A percentile compares a stretch with the other conserved stretches of the same genome.
phyloP scores from a whole-genome alignment of 2,113 vertebrate genomes.

The Etia nguti region DNA sequence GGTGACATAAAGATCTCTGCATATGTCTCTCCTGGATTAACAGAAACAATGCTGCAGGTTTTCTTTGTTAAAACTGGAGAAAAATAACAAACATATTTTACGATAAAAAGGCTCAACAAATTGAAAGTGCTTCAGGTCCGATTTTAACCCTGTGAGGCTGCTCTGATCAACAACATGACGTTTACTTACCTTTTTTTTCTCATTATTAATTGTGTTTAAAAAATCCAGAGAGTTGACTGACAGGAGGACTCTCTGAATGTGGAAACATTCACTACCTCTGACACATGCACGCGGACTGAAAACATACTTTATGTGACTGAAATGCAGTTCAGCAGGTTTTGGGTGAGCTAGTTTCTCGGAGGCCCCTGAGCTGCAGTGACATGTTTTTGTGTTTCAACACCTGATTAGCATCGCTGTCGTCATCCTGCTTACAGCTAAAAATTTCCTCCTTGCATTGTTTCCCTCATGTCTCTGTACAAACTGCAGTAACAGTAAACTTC shows the following conservation, averaged over 20 bases:
- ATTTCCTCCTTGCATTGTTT: background rate
- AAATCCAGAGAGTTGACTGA: background rate
- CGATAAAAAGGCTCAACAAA: no score
- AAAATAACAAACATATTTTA: background rate
- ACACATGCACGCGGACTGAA: rapidly evolving
- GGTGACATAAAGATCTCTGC: background rate
- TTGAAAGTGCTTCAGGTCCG: background rate
- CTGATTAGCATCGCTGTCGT: no score
- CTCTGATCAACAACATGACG: background rate
- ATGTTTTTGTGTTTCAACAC: no score
- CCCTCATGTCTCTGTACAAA: background rate
- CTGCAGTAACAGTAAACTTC: rapidly evolving
- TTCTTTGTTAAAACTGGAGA: background rate
- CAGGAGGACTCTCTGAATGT: background rate
- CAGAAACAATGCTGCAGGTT: background rate
- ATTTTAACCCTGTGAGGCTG: background rate
- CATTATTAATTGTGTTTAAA: no score
- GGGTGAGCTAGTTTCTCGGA: rapidly evolving
- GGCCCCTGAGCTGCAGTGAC: background rate
- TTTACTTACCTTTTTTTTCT: background rate
- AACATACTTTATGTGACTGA: background rate
- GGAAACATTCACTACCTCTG: rapidly evolving
- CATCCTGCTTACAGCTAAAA: no score
- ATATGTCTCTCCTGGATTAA: background rate
- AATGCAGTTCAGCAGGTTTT: background rate